Percentiles rank a stretch among this genome's conserved stretches.
Conservation (phyloP, 2,113 vertebrate species). For the Pithys albifrons region DNA sequence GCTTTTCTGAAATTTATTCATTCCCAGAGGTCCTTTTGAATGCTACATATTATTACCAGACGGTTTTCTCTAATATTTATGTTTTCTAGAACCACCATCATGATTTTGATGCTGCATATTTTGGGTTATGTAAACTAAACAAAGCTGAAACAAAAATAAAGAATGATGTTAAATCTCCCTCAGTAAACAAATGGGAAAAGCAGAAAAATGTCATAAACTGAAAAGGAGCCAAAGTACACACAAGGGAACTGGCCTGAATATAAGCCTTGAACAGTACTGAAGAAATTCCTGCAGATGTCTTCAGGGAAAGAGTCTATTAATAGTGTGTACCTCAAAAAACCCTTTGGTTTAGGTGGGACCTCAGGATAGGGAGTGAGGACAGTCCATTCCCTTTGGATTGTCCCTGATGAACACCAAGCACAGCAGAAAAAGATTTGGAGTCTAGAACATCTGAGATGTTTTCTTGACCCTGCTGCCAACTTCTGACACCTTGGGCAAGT, state of each 20-base stretch:
- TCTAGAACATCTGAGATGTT: not conserved
- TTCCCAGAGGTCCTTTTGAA: slow-evolving; percentile 4
- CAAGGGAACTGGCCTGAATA: slow-evolving; percentile 44
- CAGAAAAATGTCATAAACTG: slow-evolving; percentile 14
- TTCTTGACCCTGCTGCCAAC: not conserved
- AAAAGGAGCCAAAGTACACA: slow-evolving; percentile 35
- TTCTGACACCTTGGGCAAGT: not conserved
- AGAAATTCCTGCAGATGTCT: slow-evolving; percentile 39
- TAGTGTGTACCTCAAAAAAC: not conserved
- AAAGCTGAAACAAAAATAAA: slow-evolving; percentile 69
- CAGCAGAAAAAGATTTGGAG: not conserved
- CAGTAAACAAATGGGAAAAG: slow-evolving; percentile 25
- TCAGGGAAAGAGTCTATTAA: slow-evolving; percentile 21
- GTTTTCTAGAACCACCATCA: slow-evolving; percentile 38
- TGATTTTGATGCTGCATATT: slow-evolving; percentile 53
- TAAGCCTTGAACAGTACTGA: slow-evolving; percentile 1
- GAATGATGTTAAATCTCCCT: not conserved
- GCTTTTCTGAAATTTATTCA: slow-evolving; percentile 26
- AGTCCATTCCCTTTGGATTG: not conserved
- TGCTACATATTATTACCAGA: slow-evolving; percentile 3
- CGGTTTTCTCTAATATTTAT: slow-evolving; percentile 40
- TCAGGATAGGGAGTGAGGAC: not conserved
- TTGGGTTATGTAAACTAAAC: slow-evolving; percentile 54
- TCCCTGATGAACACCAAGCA: not conserved
- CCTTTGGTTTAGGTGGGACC: not conserved